Percentiles rank a stretch among this genome's conserved stretches.
Evolutionary conservation across 2,113 vertebrate genomes (phyloP).

Genomic region (Calyptomena viridis): DNA sequence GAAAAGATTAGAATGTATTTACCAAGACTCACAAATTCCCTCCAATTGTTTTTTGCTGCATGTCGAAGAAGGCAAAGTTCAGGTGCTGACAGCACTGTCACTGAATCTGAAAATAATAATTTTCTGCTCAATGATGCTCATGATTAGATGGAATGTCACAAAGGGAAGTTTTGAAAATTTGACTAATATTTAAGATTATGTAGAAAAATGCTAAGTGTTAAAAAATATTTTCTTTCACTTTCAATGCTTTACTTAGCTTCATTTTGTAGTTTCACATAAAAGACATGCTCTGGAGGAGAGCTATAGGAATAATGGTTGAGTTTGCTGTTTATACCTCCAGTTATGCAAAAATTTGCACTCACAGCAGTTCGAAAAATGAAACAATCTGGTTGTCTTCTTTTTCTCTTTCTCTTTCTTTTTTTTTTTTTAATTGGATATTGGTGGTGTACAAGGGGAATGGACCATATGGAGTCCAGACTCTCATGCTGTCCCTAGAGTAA

Average conservation of each 20-base stretch:
- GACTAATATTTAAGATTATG: background rate
- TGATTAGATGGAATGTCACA: background rate
- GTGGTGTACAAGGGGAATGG: background rate
- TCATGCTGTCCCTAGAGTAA: background rate
- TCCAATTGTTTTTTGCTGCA: background rate
- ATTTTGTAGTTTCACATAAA: background rate
- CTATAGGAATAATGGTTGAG: background rate
- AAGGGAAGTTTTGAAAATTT: background rate
- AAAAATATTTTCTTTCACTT: background rate
- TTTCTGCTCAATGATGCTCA: background rate
- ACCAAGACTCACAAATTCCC: background rate
- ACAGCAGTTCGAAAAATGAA: background rate
- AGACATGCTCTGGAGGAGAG: background rate
- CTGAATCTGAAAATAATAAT: background rate
- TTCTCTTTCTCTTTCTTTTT: background rate
- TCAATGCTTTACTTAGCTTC: background rate
- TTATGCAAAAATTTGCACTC: background rate
- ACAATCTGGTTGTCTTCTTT: background rate
- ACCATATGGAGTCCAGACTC: background rate
- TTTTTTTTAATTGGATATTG: background rate
- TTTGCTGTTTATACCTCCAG: background rate
- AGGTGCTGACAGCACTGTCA: background rate
- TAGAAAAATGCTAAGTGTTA: background rate
- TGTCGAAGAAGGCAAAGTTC: background rate
- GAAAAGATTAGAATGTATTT: background rate